phyloP scores from a whole-genome alignment of 2,113 vertebrate species.

The rabbit (Oryctolagus cuniculus) region DNA sequence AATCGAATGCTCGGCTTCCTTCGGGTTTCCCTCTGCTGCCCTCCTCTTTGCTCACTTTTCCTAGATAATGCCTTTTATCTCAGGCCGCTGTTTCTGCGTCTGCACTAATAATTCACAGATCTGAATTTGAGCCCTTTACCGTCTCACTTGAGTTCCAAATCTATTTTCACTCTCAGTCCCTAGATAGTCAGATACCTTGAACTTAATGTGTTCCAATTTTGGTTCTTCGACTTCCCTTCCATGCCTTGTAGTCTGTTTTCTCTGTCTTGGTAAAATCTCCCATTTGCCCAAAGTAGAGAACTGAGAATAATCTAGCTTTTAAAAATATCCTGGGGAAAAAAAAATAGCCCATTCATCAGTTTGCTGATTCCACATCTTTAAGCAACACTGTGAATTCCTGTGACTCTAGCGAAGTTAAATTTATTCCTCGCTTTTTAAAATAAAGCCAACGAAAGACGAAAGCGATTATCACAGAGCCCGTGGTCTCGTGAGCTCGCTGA shows the following conservation, averaged over 20 bases:
- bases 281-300: conserved; percentile 51
- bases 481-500: conserved; percentile 52
- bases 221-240: conserved; percentile 18
- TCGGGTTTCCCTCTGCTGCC: neutral
- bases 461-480: conserved; percentile 42
- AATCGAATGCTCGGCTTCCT: neutral
- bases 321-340: conserved; percentile 64
- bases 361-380: conserved; percentile 72
- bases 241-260: neutral
- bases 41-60: neutral
- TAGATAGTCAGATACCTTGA: conserved; percentile 1
- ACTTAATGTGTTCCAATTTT: neutral
- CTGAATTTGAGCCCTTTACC: neutral
- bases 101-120: neutral
- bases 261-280: conserved; percentile 50
- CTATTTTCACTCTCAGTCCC: neutral
- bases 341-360: conserved; percentile 70
- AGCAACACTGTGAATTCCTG: conserved; percentile 59
- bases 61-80: neutral
- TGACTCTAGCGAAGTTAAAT: conserved; percentile 69
- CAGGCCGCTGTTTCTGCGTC: neutral
- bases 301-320: conserved; percentile 74
- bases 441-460: conserved; percentile 50
- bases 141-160: neutral
- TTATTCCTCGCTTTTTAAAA: conserved; percentile 65